A percentile compares a stretch with the other conserved stretches of the same genome.
Evolutionary conservation across 2,888 invertebrate species (phyloP).

Genomic region (Morinoia aosen): DNA sequence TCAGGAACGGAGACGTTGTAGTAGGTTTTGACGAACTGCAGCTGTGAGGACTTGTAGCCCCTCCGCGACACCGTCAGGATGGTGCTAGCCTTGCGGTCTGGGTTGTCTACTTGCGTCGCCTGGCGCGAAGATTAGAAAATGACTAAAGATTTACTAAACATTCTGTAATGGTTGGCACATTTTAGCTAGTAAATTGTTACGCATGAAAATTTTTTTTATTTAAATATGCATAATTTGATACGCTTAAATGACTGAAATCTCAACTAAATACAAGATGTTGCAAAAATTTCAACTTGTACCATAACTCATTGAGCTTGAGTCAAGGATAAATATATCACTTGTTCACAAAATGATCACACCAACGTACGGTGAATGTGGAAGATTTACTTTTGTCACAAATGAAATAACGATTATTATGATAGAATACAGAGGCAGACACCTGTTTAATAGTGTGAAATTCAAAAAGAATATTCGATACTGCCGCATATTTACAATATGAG

Average conservation of each 20-base stretch:
- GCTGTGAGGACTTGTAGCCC: conserved; percentile 74
- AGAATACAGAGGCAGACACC: neutral
- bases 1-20: conserved; percentile 83
- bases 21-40: conserved; percentile 81
- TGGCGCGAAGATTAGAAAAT: conserved; percentile 41
- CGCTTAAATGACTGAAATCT: neutral
- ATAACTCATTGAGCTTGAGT: neutral
- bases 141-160: neutral
- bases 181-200: neutral
- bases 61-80: conserved; percentile 81
- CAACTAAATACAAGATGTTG: neutral
- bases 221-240: neutral
- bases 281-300: neutral
- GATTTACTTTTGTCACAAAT: neutral
- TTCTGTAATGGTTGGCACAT: neutral
- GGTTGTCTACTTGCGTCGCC: conserved; percentile 78
- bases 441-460: neutral
- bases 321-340: neutral
- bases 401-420: neutral
- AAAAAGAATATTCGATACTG: too few species aligned
- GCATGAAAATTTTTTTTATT: neutral
- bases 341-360: too few species aligned
- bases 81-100: conserved; percentile 88
- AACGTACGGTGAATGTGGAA: too few species aligned
- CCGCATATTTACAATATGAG: neutral